phyloP scores from a whole-genome alignment of 2,888 invertebrate species.

The Heteromyza rotundicornis region DNA sequence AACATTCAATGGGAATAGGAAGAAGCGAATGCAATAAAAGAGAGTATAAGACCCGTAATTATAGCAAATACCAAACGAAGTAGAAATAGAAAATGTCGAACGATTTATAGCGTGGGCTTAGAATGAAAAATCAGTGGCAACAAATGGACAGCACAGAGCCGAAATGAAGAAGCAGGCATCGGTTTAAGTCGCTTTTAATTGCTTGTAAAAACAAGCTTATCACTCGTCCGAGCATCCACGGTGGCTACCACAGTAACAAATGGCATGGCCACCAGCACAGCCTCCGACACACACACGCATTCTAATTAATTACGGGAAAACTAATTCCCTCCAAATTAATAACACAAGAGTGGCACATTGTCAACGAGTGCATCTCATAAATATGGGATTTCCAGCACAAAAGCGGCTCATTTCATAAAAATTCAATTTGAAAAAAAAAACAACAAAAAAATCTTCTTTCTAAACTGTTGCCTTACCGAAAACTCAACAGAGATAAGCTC shows the following conservation, averaged over 20 bases:
- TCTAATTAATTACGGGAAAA: background rate
- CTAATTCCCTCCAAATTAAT: no score
- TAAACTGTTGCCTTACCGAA: background rate
- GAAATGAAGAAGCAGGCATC: background rate
- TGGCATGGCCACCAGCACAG: background rate
- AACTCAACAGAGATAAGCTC: background rate
- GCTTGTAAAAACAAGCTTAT: constrained; percentile 30
- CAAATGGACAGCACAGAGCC: no score
- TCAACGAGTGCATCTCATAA: background rate
- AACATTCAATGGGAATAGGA: no score
- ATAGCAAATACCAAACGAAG: no score
- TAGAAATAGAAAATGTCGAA: no score
- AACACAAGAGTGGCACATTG: no score
- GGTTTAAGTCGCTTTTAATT: constrained; percentile 32
- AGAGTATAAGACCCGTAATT: no score
- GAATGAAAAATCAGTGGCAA: no score
- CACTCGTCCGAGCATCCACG: background rate
- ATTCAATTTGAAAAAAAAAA: background rate
- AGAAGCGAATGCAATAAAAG: no score
- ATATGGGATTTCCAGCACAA: background rate
- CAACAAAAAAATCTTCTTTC: background rate
- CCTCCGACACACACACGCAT: background rate
- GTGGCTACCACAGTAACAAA: background rate
- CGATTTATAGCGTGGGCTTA: no score
- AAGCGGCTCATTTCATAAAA: background rate